Base-by-base conservation (phyloP, 2,797 vertebrate species). In the Steatocranus sp. region DNA sequence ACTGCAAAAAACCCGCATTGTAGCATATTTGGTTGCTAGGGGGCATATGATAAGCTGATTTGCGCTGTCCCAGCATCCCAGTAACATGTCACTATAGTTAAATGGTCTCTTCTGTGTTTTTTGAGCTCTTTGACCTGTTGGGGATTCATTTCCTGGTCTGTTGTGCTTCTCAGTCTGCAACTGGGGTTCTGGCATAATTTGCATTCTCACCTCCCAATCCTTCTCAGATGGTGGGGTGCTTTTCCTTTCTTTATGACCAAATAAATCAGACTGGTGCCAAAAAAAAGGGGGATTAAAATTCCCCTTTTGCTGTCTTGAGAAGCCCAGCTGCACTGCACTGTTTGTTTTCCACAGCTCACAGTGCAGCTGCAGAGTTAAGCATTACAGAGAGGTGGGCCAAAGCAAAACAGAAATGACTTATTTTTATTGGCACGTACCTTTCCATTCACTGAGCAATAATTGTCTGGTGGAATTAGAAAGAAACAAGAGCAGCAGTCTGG, bases 211-310 rank as follows among this genome's bases (percentile, higher is more conserved):
- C 91, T 94, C 89, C 86, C 87, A 88, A 78, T 93, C 92, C 91
- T 63, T 93, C 89, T 95, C 91, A 89, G 88, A 94, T 93, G 90
- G 90, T 77, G 86, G 88, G 86, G 85, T 90, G 91, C 90, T 93
- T 94, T 94, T 94, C 90, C 89, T 92, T 91, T 92, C 88, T 96
- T 96, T 95, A 96, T 93, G 95, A 96, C 93, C 93, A 93, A 95
- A 96, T 96, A 96, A 96, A 96, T 96, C 95, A 94, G 85, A 91
- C 89, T 75, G 79, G 90, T 95, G 95, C 95, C 96, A 96, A 95
- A 86, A 84, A 80, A 93, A 88, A 90, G 87, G 93, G 78, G 95
- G 94, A 96, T 97, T 96, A 96, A 96, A 96, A 96, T 97, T 96
- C 96, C 95, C 94, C 93, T 91, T 95, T 95, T 79, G 84, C 95